Conservation (phyloP, 2,797 vertebrate genomes). For the Erithacus rubecula region DNA sequence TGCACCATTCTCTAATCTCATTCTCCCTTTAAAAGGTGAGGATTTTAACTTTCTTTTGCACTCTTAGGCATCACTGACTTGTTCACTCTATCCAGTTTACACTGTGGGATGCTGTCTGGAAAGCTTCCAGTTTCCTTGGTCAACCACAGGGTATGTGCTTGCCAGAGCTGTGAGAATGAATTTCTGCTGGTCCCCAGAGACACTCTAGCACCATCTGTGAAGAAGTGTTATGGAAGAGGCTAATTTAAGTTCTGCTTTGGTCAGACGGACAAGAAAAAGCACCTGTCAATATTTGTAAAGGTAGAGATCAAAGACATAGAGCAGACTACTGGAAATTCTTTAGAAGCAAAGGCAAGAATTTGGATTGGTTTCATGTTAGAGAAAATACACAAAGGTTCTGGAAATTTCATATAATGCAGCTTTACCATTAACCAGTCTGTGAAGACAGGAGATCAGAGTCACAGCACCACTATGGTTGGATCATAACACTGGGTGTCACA, state of each 20-base stretch:
- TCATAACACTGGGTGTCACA: too few species aligned
- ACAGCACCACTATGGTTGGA: not conserved
- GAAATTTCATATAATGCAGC: not conserved
- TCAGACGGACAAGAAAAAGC: not conserved
- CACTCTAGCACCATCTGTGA: not conserved
- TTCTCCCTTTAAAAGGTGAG: not conserved
- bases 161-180: not conserved
- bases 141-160: not conserved
- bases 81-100: not conserved
- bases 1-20: not conserved
- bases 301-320: not conserved
- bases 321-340: not conserved
- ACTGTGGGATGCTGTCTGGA: not conserved
- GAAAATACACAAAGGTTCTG: not conserved
- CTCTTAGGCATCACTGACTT: not conserved
- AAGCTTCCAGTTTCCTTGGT: not conserved
- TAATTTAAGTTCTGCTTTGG: not conserved
- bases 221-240: not conserved
- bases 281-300: not conserved
- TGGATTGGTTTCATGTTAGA: not conserved
- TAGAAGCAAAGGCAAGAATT: not conserved
- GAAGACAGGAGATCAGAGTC: not conserved
- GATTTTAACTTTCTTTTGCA: not conserved
- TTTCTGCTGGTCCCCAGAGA: not conserved
- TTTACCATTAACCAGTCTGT: not conserved